These are phyloP conservation scores for Scaptomyza tumidula DNA, from an alignment of 2,888 invertebrate species.

Conservation along the genomic window DNA sequence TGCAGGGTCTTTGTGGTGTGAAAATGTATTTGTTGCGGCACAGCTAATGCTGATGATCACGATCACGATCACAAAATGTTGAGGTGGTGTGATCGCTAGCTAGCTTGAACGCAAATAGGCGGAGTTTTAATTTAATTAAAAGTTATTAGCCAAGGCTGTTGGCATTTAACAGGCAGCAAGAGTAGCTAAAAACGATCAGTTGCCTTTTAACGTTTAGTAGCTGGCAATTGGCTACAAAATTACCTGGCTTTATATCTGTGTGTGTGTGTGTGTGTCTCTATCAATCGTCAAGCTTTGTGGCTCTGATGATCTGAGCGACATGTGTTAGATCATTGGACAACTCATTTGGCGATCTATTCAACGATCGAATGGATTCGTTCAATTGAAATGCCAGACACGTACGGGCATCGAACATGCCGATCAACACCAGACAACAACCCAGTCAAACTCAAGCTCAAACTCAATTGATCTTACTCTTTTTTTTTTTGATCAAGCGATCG, in stretches of 20 bases:
- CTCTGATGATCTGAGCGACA: conserved; percentile 69
- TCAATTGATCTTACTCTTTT: conserved; percentile 27
- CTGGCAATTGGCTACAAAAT: conserved; percentile 63
- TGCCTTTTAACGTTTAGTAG: conserved; percentile 50
- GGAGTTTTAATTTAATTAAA: conserved; percentile 80
- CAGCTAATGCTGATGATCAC: conserved; percentile 63
- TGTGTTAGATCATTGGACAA: conserved; percentile 75
- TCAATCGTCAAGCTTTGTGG: conserved; percentile 16
- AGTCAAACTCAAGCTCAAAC: not conserved
- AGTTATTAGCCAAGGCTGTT: conserved; percentile 66
- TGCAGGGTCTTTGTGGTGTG: conserved; percentile 51
- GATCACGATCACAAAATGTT: conserved; percentile 47
- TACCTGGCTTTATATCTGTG: not conserved
- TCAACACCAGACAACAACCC: conserved; percentile 62
- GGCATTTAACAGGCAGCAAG: conserved; percentile 45
- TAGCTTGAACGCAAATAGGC: conserved; percentile 68
- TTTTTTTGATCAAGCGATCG: conserved; percentile 24
- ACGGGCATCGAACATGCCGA: conserved; percentile 72
- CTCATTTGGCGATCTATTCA: conserved; percentile 65
- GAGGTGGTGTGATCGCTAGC: not conserved
- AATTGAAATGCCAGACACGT: conserved; percentile 76
- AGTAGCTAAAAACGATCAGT: conserved; percentile 38
- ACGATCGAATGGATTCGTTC: conserved; percentile 15
- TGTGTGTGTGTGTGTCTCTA: conserved; percentile 8
- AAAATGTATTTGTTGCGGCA: conserved; percentile 71